Evolutionary conservation across 2,888 invertebrate species (phyloP), one percentile per base, ranked within the genome.

Genomic region (Phania funesta): DNA sequence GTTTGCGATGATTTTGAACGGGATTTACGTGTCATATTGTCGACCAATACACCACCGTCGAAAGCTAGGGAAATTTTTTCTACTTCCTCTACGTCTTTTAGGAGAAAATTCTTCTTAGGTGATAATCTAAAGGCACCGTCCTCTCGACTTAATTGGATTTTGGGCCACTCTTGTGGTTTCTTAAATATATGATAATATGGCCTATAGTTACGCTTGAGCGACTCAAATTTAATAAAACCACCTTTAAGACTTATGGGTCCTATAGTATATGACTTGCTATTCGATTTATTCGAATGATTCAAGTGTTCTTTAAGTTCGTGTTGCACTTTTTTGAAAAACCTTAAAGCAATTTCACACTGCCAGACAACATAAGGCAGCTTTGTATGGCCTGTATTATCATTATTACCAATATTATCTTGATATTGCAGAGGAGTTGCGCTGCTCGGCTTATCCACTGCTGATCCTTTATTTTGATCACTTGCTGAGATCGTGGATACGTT

Each of bases 201-300:
- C n/a, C 91, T 87, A 83, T 88, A 88, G 50, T 88, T 88, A 52
- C 87, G 87, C 83, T 89, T 87, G 48, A 88, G 85, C 2, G 89
- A 84, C 89, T 95, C 95, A 90, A 95, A 94, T 92, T 95, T 95
- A 87, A 95, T 92, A 90, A 93, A 95, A 86, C 94, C 93, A 87
- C 93, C 93, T 91, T 93, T 94, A 86, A 95, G 92, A 89, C 92
- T 91, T 90, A 93, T 93, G 86, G 93, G 91, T 91, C 93, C 86
- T 83, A 80, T 83, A 86, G 73, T 87, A 56, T 76, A 76, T 11
- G 20, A 26, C 41, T 80, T 85, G 24, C 65, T 64, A n/a, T 79
- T 83, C 4, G 77, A 24, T 35, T 85, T 79, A 29, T 56, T 50
- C 0, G 71, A 54, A 65, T 65, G 52, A 52, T 85, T 85, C 38